Conservation (phyloP, 1,140 invertebrate species). For the Drosophila kanapiae region DNA sequence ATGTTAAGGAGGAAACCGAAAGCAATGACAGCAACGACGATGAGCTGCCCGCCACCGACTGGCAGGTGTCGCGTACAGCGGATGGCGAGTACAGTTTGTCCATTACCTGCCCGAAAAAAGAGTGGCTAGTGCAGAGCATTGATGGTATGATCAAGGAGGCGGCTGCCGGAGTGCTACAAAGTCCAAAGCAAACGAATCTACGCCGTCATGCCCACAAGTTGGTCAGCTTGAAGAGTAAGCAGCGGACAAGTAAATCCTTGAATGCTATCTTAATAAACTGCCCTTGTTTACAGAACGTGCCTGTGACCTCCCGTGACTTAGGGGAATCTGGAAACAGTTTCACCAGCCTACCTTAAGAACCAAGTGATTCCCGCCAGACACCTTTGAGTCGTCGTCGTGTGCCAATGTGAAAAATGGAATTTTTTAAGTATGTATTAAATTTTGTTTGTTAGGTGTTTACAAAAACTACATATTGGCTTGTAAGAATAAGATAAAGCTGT, state of each 20-base stretch:
- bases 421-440: constrained; percentile 11
- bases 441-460: not conserved
- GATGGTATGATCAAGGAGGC: constrained; percentile 68
- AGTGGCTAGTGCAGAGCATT: constrained; percentile 50
- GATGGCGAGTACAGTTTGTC: constrained; percentile 57
- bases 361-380: constrained; percentile 3
- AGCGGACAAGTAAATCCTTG: not conserved
- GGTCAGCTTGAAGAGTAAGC: constrained; percentile 59
- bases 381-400: constrained; percentile 18
- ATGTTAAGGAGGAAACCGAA: constrained; percentile 59
- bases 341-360: not conserved
- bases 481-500: not conserved
- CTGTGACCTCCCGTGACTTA: constrained; percentile 41
- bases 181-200: constrained; percentile 38
- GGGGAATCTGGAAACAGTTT: not conserved
- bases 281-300: constrained; percentile 48
- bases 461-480: not conserved
- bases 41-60: constrained; percentile 26
- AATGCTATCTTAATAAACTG: not conserved
- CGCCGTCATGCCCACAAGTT: constrained; percentile 55
- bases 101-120: constrained; percentile 56
- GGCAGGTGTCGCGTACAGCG: constrained; percentile 48
- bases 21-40: constrained; percentile 51
- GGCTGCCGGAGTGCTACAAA: constrained; percentile 42
- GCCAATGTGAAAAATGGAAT: constrained; percentile 6